These are phyloP conservation scores for Heliconius hewitsoni DNA, from an alignment of 1,140 invertebrate species.

Conservation along the genomic window DNA sequence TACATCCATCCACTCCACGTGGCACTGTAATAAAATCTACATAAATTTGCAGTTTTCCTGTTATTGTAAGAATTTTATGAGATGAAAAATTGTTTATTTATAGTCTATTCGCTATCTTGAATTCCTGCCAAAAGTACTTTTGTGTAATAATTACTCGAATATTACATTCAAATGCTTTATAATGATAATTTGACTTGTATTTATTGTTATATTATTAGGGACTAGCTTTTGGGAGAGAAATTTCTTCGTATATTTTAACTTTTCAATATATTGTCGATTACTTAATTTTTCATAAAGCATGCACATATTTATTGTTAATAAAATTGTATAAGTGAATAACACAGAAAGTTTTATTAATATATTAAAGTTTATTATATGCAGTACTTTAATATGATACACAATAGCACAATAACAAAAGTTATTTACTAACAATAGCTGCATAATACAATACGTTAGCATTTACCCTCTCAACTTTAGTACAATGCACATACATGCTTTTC, in stretches of 20 bases:
- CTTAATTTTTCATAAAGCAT: no score
- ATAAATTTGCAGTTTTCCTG: no score
- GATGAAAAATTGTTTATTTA: no score
- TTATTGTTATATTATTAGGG: neutral
- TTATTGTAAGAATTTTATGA: no score
- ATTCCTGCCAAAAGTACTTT: neutral
- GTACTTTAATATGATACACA: neutral
- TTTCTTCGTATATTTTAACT: no score
- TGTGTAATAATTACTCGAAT: neutral
- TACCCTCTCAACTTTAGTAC: neutral
- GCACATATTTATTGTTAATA: no score
- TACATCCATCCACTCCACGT: constrained; percentile 33
- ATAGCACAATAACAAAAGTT: neutral
- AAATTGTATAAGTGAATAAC: neutral
- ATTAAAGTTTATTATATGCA: neutral
- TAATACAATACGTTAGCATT: constrained; percentile 8
- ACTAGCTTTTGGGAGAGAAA: neutral
- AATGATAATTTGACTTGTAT: no score
- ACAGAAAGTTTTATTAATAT: neutral
- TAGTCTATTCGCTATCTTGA: constrained; percentile 34
- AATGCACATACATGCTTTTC: neutral
- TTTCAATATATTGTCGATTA: no score
- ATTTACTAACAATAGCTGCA: neutral
- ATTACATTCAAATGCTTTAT: no score
- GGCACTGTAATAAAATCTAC: constrained; percentile 26